Evolutionary conservation across 2,797 vertebrate species (phyloP), one percentile per base, ranked within the genome.

Genomic region (Platyrinchus mystaceus): DNA sequence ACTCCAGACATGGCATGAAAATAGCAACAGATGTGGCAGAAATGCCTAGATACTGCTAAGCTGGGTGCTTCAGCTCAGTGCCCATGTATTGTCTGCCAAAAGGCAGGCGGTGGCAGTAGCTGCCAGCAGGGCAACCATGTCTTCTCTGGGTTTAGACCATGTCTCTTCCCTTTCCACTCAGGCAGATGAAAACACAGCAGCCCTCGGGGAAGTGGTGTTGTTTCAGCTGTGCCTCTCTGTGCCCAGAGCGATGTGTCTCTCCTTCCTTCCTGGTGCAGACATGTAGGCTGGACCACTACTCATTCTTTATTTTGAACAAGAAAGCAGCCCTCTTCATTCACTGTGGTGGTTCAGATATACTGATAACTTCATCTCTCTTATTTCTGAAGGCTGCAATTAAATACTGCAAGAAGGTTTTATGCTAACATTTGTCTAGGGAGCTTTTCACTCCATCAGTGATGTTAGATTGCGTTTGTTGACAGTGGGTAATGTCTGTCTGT

Each of bases 401-500:
- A 64, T 79, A 73, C 44, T 87, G 79, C 94, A 90, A 58, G 55
- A 71, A 69, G 84, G 87, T 85, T 96, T 95, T 91, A 85, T 75
- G 87, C 84, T 93, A 85, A 90, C 28, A 3, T 90, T 95, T 90
- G 84, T 94, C 95, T 91, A 22, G 92, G 93, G 87, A 96, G 94
- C 93, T 94, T 95, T 96, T 95, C 41, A 39, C 49, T 95, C 90
- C 71, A 58, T 93, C 90, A 80, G 60, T 44, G 78, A 87, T 85
- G 88, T 64, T 90, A 93, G 91, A 93, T 87, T 87, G 90, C 18
- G 0, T 92, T 94, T 95, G 90, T 92, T 95, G 92, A 90, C 90
- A 77, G 73, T 92, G 91, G 90, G 41, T 95, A 95, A 93, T 84
- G 83, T 91, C 91, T 93, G 82, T 91, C 79, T 96, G 90, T 96